phyloP scores from a whole-genome alignment of 2,797 vertebrate species.

The Gallirallus australis region DNA sequence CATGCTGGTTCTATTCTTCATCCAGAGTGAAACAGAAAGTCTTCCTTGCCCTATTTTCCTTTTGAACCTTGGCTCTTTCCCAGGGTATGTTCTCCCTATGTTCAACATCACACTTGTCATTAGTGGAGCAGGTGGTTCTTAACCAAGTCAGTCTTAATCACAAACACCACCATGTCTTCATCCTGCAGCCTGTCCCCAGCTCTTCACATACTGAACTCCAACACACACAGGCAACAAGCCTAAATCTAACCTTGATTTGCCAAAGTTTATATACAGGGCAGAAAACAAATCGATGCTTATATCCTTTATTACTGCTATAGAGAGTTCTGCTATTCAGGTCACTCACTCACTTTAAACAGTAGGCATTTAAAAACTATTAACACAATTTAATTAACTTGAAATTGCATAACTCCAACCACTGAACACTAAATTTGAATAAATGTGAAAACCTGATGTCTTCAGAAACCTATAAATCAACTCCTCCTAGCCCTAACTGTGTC shows the following conservation, averaged over 20 bases:
- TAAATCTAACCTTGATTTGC: background rate
- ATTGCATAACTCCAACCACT: background rate
- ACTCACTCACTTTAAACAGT: background rate
- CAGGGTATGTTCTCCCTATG: background rate
- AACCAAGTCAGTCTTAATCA: background rate
- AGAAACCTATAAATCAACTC: background rate
- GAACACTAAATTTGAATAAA: background rate
- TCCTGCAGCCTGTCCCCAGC: background rate
- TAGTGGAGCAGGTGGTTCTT: background rate
- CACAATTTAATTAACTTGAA: constrained; percentile 34
- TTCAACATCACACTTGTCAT: background rate
- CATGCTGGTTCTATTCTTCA: constrained; percentile 10
- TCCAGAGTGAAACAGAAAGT: background rate
- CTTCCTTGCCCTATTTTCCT: background rate
- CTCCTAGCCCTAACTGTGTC: background rate
- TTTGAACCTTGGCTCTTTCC: background rate
- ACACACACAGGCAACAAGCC: background rate
- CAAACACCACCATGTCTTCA: background rate
- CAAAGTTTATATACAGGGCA: background rate
- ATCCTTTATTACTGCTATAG: background rate
- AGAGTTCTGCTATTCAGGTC: background rate
- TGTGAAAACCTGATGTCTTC: background rate
- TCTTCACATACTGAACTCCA: background rate
- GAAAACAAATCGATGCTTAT: background rate
- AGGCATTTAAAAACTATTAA: constrained; percentile 11